Conservation (phyloP, 2,888 invertebrate species). For the Drosophila multiciliata region DNA sequence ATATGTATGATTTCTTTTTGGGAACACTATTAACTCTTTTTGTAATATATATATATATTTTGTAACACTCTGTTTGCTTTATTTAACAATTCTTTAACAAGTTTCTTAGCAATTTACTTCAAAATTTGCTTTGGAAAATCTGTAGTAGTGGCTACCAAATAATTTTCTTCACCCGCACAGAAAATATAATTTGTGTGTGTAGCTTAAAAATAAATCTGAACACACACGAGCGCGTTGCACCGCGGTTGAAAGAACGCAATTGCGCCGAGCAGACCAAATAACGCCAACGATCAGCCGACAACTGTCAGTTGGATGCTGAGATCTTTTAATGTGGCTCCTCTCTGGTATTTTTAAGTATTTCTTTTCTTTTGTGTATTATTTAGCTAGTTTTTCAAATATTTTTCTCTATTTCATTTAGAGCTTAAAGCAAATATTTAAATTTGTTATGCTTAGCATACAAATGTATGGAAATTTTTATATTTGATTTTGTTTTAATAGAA, state of each 20-base stretch:
- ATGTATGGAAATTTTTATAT: background rate
- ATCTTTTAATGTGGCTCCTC: conserved; percentile 18
- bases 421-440: background rate
- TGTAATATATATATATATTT: background rate
- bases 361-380: conserved; percentile 9
- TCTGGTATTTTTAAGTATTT: conserved; percentile 24
- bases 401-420: background rate
- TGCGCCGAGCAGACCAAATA: conserved; percentile 53
- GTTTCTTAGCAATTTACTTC: conserved; percentile 2
- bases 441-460: background rate
- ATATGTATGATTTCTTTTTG: conserved; percentile 14
- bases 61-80: background rate
- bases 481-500: background rate
- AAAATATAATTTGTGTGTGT: conserved; percentile 51
- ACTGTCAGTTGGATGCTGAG: conserved; percentile 63
- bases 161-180: conserved; percentile 46
- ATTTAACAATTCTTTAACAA: background rate
- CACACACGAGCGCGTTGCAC: conserved; percentile 69
- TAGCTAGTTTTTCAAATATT: conserved; percentile 32
- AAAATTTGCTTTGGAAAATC: conserved; percentile 22
- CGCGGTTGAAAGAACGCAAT: conserved; percentile 39
- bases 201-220: conserved; percentile 76
- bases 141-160: conserved; percentile 6
- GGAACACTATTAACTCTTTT: conserved; percentile 20
- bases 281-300: conserved; percentile 78